A percentile compares a stretch with the other conserved stretches of the same genome.
These are phyloP conservation scores for Caenorhabditis sp. DNA, from an alignment of 2,888 invertebrate genomes.

Conservation along the genomic window DNA sequence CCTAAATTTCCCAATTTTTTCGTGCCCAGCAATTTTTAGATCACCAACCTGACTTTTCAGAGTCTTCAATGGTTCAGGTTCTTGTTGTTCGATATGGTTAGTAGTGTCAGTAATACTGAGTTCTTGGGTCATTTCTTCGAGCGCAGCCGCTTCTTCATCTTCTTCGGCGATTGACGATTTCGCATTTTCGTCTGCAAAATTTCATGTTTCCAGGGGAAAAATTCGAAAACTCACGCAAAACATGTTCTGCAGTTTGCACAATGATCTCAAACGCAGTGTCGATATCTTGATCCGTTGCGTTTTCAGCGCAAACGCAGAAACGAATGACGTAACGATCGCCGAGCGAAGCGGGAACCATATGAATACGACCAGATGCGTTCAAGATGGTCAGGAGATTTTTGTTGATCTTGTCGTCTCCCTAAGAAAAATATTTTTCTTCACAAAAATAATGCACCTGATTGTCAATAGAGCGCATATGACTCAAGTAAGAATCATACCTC, in stretches of 20 bases:
- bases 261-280: slow-evolving; percentile 74
- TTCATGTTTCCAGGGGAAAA: not conserved
- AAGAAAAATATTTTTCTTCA: slow-evolving; percentile 6
- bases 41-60: slow-evolving; percentile 14
- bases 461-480: too few species aligned
- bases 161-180: slow-evolving; percentile 41
- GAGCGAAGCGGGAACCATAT: slow-evolving; percentile 80
- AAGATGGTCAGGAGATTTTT: slow-evolving; percentile 89
- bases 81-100: not conserved
- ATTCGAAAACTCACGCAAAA: slow-evolving; percentile 77
- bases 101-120: slow-evolving; percentile 17
- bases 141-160: slow-evolving; percentile 53
- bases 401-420: slow-evolving; percentile 79
- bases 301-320: slow-evolving; percentile 91
- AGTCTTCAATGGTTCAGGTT: slow-evolving; percentile 31
- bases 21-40: too few species aligned
- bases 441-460: too few species aligned
- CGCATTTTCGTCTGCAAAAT: slow-evolving; percentile 43
- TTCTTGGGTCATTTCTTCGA: slow-evolving; percentile 29
- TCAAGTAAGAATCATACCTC: too few species aligned
- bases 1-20: too few species aligned
- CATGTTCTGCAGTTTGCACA: slow-evolving; percentile 70
- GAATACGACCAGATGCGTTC: slow-evolving; percentile 91
- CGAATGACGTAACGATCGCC: slow-evolving; percentile 70
- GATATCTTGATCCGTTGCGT: slow-evolving; percentile 81